Conservation (phyloP, 2,113 vertebrate genomes). For the Aepyceros melampus region DNA sequence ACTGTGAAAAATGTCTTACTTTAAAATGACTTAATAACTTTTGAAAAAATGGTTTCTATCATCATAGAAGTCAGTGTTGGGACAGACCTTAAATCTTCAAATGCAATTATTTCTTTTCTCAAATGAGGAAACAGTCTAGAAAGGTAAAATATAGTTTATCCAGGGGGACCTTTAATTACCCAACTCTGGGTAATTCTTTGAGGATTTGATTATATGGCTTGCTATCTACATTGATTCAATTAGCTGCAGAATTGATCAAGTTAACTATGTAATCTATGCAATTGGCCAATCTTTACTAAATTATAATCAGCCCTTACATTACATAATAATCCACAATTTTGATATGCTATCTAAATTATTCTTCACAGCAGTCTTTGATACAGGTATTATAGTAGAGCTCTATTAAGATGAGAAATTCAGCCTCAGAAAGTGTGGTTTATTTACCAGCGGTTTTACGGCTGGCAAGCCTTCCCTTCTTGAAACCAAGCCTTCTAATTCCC, state of each 20-base stretch:
- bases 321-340: neutral
- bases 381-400: neutral
- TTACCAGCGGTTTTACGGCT: neutral
- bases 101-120: neutral
- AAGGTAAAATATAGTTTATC: neutral
- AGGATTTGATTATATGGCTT: slow-evolving; percentile 13
- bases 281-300: slow-evolving; percentile 7
- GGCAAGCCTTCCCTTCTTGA: neutral
- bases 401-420: neutral
- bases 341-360: neutral
- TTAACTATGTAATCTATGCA: slow-evolving; percentile 8
- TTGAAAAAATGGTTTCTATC: neutral
- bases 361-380: neutral
- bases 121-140: neutral
- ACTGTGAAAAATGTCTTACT: slow-evolving; percentile 8
- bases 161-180: neutral
- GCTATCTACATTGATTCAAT: slow-evolving; percentile 16
- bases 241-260: slow-evolving; percentile 1
- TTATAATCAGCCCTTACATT: neutral
- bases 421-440: neutral
- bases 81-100: neutral
- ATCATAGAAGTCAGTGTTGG: neutral
- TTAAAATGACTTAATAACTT: slow-evolving; percentile 9
- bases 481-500: neutral
- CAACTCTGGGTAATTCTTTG: neutral